A percentile compares a stretch with the other conserved stretches of the same genome.
phyloP scores from a whole-genome alignment of 2,797 vertebrate species.

The Girardinus metallicus region DNA sequence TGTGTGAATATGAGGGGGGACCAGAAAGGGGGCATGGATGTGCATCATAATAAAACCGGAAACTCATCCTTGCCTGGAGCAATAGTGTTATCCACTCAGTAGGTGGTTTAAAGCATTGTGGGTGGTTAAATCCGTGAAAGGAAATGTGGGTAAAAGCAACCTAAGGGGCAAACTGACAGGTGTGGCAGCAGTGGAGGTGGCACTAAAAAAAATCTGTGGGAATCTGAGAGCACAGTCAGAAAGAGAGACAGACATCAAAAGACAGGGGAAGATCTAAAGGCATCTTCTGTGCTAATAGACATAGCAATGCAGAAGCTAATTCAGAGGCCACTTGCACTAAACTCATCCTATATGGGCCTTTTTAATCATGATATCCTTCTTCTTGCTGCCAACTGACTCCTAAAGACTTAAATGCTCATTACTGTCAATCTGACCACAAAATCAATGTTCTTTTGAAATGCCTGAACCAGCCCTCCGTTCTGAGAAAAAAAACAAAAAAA shows the following conservation, averaged over 20 bases:
- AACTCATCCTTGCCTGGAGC: constrained; percentile 51
- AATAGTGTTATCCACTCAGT: constrained; percentile 48
- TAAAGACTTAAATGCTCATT: constrained; percentile 59
- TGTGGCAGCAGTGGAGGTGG: constrained; percentile 51
- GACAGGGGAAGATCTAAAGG: constrained; percentile 30
- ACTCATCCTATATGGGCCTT: constrained; percentile 35
- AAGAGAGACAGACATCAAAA: constrained; percentile 42
- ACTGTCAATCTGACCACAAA: constrained; percentile 50
- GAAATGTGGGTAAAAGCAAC: constrained; percentile 56
- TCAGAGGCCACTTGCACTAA: constrained; percentile 40
- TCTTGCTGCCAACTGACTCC: constrained; percentile 45
- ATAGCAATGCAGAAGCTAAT: constrained; percentile 41
- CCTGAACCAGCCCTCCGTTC: constrained; percentile 43
- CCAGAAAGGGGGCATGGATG: constrained; percentile 26
- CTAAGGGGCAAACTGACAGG: constrained; percentile 70
- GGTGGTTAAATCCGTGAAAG: constrained; percentile 67
- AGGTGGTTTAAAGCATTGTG: constrained; percentile 58
- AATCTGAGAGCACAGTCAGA: constrained; percentile 28
- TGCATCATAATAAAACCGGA: constrained; percentile 44
- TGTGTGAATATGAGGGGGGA: constrained; percentile 30
- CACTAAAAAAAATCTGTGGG: constrained; percentile 49
- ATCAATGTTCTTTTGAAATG: constrained; percentile 55
- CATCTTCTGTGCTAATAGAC: constrained; percentile 38
- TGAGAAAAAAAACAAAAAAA: background rate
- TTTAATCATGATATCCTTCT: constrained; percentile 44